Conservation (phyloP, 2,888 invertebrate species). For the Tetragonisca angustula region DNA sequence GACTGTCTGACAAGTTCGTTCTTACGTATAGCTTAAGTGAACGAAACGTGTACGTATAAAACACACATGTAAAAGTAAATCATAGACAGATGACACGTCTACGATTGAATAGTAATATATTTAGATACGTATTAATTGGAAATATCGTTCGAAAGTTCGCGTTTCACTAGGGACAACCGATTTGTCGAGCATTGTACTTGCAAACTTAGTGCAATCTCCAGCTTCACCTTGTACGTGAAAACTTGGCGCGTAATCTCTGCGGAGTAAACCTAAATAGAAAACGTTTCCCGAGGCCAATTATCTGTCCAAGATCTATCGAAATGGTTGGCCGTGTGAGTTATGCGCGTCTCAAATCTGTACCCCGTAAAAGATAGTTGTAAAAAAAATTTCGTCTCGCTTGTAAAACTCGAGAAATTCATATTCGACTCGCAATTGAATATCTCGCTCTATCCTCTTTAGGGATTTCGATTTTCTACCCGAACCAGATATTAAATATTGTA, state of each 20-base stretch:
- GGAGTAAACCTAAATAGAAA: slow-evolving; percentile 19
- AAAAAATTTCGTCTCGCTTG: not conserved
- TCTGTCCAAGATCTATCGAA: not conserved
- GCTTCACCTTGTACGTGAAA: slow-evolving; percentile 1
- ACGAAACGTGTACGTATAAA: not conserved
- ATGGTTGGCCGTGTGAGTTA: not conserved
- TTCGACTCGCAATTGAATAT: not conserved
- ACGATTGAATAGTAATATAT: not conserved
- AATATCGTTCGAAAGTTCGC: not conserved
- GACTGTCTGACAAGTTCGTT: not conserved
- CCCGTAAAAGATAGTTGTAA: not conserved
- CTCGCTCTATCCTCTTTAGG: not conserved
- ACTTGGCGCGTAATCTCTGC: slow-evolving; percentile 1
- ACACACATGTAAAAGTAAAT: not conserved
- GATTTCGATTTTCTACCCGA: not conserved
- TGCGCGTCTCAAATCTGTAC: too few relatives aligned
- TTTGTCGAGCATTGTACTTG: slow-evolving; percentile 1
- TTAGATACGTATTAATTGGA: not conserved
- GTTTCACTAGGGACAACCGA: not conserved
- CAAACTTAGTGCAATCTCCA: slow-evolving; percentile 11
- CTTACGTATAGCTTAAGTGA: not conserved
- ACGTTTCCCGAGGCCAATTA: not conserved
- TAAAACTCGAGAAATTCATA: not conserved
- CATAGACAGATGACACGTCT: not conserved
- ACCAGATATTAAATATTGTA: not conserved